Evolutionary conservation across 2,888 invertebrate genomes (phyloP).

Genomic region (Sarcophaga carnaria): DNA sequence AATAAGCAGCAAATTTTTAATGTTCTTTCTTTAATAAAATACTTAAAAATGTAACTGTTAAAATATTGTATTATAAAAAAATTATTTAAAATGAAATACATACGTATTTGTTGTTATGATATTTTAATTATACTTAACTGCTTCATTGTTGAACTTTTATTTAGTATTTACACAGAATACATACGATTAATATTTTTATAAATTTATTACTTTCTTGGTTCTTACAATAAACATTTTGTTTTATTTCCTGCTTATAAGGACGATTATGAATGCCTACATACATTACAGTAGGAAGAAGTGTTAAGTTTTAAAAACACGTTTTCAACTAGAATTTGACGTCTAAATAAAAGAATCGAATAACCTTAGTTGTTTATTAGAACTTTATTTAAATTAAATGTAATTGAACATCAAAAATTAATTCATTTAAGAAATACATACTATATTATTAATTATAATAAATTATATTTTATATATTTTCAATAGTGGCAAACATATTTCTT

Average conservation of each 20-base stretch:
- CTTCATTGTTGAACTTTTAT: conserved; percentile 7
- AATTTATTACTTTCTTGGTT: conserved; percentile 42
- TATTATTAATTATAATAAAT: not conserved
- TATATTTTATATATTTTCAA: not conserved
- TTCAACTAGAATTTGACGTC: not conserved
- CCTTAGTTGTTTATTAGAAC: not conserved
- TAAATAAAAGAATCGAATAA: not conserved
- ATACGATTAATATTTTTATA: conserved; percentile 40
- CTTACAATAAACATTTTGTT: conserved; percentile 43
- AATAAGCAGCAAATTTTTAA: no score
- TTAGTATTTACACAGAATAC: conserved; percentile 60
- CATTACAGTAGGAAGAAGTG: not conserved
- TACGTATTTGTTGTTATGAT: not conserved
- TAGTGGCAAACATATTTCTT: conserved; percentile 25
- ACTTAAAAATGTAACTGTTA: no score
- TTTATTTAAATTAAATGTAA: not conserved
- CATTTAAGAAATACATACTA: conserved; percentile 22
- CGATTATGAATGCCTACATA: conserved; percentile 28
- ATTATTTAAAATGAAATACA: not conserved
- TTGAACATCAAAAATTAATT: not conserved
- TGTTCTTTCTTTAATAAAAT: no score
- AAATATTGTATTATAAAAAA: no score
- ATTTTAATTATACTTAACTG: conserved; percentile 58
- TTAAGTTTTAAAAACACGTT: not conserved
- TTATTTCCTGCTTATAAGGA: not conserved